Evolutionary conservation across 2,888 invertebrate genomes (phyloP), one percentile per base, ranked within the genome.

Genomic region (Chirona hameri): DNA sequence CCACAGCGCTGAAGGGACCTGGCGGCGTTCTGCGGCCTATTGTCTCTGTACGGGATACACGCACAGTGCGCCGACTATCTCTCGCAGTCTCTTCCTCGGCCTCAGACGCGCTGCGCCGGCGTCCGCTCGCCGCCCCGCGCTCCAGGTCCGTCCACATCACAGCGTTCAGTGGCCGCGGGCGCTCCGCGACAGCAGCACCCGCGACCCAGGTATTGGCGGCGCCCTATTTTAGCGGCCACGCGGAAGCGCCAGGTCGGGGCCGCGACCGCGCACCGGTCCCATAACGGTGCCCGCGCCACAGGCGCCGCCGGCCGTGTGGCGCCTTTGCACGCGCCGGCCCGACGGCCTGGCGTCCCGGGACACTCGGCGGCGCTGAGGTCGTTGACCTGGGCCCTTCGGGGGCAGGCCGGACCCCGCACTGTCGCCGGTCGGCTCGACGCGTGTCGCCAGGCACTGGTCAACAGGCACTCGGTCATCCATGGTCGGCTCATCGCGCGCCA

Each of bases 181-280:
- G 52, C 52, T 52, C 18, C 52, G 52, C 52, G 29, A n/a, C 69
- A 12, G 69, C 69, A 14, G 69, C 29, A 0, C 18, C 65, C 65
- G 65, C 65, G n/a, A 65, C 65, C 65, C 65, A 27, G 0, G 10
- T 27, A 12, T 65, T 27, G 65, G 65, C 65, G 65, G 65, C 65
- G 65, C 65, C 65, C 65, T 27, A 65, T 65, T 65, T 65, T 65
- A 27, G 65, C 65, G 65, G n/a, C 46, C 39, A 76, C 76, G 76
- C 76, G 76, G 76, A 76, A 76, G 76, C 76, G 39, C 39, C 24
- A 24, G 76, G 76, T 24, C 76, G 76, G 39, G 76, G 76, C 46
- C 76, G 76, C 46, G 76, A 24, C 76, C 76, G 76, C 76, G 39
- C 24, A 76, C 76, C 76, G 76, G 76, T 76, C 76, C 76, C 15